Evolutionary conservation across 2,113 vertebrate species (phyloP).

Genomic region (Macroglossus sobrinus): DNA sequence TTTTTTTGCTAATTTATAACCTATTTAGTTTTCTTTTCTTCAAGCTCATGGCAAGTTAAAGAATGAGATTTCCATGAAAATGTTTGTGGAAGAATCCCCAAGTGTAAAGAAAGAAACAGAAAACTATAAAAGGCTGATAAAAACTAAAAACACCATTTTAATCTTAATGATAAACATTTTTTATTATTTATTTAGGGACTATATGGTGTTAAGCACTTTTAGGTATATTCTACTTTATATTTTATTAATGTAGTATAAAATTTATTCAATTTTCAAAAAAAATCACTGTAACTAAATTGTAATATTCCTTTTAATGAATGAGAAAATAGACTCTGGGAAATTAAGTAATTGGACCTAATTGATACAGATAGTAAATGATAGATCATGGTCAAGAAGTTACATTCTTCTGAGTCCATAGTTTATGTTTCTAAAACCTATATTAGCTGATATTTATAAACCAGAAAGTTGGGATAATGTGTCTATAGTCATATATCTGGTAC

Average conservation of each 20-base stretch:
- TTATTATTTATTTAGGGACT: not conserved
- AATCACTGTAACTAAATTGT: not conserved
- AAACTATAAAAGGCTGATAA: not conserved
- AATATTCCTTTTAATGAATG: not conserved
- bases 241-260: not conserved
- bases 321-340: not conserved
- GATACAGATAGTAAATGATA: not conserved
- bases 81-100: not conserved
- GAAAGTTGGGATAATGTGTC: not conserved
- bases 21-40: not conserved
- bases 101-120: not conserved
- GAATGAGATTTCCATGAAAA: not conserved
- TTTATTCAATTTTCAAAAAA: not conserved
- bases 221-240: not conserved
- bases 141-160: not conserved
- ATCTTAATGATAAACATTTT: not conserved
- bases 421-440: not conserved
- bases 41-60: not conserved
- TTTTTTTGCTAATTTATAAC: not conserved
- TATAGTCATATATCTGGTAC: not conserved
- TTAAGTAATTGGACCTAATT: not conserved
- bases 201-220: not conserved
- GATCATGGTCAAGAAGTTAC: not conserved
- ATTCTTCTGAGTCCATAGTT: not conserved
- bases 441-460: not conserved